A percentile compares a stretch with the other conserved stretches of the same genome.
Evolutionary conservation across 1,140 invertebrate genomes (phyloP).

Genomic region (Ptiloglossa arizonensis): DNA sequence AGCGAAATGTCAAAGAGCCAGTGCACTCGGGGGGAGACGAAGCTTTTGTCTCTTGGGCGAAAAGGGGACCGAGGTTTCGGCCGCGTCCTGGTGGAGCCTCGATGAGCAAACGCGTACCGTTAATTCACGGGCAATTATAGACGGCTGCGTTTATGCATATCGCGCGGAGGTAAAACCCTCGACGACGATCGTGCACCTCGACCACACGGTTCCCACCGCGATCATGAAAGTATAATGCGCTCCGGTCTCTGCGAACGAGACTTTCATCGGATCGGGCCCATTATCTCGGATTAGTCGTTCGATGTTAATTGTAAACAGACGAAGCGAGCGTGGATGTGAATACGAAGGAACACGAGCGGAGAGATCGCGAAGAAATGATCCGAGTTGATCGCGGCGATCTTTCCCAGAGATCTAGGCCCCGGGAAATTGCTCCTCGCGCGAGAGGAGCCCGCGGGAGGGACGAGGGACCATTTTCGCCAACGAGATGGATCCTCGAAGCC

Average conservation of each 20-base stretch:
- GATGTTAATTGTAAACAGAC: conserved; percentile 39
- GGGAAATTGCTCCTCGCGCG: too few relatives aligned
- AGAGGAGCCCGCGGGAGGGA: too few relatives aligned
- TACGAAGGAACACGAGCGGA: too few relatives aligned
- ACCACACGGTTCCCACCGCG: conserved; percentile 44
- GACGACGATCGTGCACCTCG: neutral
- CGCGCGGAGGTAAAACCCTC: conserved; percentile 3
- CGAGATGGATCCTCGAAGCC: too few relatives aligned
- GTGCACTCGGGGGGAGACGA: neutral
- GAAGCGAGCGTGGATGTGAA: neutral
- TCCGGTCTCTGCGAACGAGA: conserved; percentile 13
- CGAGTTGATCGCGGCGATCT: neutral
- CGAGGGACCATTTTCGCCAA: too few relatives aligned
- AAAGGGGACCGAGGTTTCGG: neutral
- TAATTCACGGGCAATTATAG: conserved; percentile 50
- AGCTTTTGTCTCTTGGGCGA: conserved; percentile 45
- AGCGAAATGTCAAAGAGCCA: conserved; percentile 34
- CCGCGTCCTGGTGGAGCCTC: neutral
- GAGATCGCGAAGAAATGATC: neutral
- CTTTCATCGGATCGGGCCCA: conserved; percentile 27
- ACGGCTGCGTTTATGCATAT: conserved; percentile 16
- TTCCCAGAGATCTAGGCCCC: neutral
- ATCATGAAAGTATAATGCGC: conserved; percentile 45
- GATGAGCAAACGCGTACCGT: conserved; percentile 4
- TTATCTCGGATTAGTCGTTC: conserved; percentile 40